These are phyloP conservation scores for Sturnus vulgaris DNA, from an alignment of 2,113 vertebrate genomes.

Conservation along the genomic window DNA sequence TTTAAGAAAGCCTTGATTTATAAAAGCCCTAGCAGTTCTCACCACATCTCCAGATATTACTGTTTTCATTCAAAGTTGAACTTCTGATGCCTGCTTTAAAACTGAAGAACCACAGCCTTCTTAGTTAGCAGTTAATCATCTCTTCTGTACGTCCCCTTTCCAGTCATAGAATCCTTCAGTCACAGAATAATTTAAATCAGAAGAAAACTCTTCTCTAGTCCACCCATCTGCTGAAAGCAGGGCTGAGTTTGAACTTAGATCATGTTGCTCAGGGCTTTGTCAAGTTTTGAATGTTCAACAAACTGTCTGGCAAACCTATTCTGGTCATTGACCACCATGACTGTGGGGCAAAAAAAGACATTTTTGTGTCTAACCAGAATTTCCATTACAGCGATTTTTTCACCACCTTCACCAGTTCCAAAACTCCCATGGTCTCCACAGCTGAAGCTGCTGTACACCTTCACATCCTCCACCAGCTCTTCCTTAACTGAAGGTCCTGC, in stretches of 20 bases:
- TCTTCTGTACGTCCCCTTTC: neutral
- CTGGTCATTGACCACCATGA: neutral
- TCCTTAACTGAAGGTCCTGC: neutral
- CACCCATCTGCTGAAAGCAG: neutral
- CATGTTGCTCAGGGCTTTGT: neutral
- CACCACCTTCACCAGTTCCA: neutral
- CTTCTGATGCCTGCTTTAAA: neutral
- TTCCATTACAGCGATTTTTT: neutral
- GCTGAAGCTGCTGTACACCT: neutral
- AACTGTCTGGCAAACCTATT: neutral
- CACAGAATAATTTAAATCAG: neutral
- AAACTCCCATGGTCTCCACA: neutral
- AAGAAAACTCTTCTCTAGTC: neutral
- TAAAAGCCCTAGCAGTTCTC: neutral
- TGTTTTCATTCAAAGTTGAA: neutral
- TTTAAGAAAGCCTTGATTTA: neutral
- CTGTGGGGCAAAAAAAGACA: accelerated
- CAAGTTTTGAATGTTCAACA: neutral
- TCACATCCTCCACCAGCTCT: neutral
- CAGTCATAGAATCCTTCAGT: neutral
- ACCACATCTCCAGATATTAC: neutral
- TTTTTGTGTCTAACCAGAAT: neutral
- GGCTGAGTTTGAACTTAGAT: neutral
- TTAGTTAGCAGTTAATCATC: neutral
- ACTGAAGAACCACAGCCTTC: neutral